Percentiles rank a stretch among this genome's conserved stretches.
Conservation (phyloP, 2,888 invertebrate genomes). For the Nemotelus nigrinus region DNA sequence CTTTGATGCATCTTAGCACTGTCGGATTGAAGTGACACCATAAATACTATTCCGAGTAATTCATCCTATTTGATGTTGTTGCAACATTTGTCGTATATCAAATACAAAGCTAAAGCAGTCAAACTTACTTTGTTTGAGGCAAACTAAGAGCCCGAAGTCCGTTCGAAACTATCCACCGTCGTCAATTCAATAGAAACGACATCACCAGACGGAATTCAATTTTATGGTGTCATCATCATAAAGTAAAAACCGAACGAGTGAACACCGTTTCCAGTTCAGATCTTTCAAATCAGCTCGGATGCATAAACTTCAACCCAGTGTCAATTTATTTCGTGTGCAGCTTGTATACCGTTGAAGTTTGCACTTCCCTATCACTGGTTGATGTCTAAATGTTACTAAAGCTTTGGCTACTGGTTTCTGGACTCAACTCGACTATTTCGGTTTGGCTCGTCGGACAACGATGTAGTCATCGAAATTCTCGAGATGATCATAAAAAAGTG, state of each 20-base stretch:
- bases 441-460: background rate
- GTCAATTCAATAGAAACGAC: too few species aligned
- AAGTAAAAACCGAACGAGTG: slow-evolving; percentile 13
- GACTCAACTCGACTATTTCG: background rate
- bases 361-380: background rate
- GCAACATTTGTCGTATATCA: background rate
- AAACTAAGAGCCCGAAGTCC: background rate
- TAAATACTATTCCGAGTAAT: too few species aligned
- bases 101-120: slow-evolving; percentile 8
- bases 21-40: too few species aligned
- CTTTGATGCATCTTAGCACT: too few species aligned
- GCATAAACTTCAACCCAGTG: too few species aligned
- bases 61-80: too few species aligned
- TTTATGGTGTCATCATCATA: slow-evolving; percentile 43
- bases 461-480: slow-evolving; percentile 27
- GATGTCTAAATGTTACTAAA: slow-evolving; percentile 23
- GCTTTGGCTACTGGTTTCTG: background rate
- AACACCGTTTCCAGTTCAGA: slow-evolving; percentile 26
- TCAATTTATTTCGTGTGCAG: too few species aligned
- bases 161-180: background rate
- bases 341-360: slow-evolving; percentile 8
- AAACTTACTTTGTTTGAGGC: slow-evolving; percentile 9
- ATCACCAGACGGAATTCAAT: slow-evolving; percentile 26
- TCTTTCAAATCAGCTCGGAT: slow-evolving; percentile 1
- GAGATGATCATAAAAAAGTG: slow-evolving; percentile 35